Conservation (phyloP, 1,140 invertebrate species). For the Drosophila orosa region DNA sequence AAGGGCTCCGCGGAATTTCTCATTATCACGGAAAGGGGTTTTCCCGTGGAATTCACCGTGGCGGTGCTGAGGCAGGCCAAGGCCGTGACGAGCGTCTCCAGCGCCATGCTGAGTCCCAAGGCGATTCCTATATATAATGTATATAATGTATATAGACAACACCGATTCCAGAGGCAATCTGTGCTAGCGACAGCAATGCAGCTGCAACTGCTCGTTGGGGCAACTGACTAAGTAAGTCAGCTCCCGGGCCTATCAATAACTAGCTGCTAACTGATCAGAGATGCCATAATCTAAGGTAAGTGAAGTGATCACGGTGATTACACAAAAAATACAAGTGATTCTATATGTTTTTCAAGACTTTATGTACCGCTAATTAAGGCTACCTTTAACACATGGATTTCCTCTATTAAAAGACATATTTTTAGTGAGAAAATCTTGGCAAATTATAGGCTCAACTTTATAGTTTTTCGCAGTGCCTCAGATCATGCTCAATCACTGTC, state of each 20-base stretch:
- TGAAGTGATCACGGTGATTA: constrained; percentile 15
- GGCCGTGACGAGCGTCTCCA: constrained; percentile 65
- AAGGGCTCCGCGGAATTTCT: constrained; percentile 51
- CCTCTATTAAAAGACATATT: not conserved
- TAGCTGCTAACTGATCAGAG: constrained; percentile 11
- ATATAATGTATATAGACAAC: not conserved
- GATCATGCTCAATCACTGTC: constrained; percentile 6
- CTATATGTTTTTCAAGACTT: not conserved
- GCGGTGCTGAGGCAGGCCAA: constrained; percentile 63
- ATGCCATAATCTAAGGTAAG: constrained; percentile 2
- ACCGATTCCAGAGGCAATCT: constrained; percentile 4
- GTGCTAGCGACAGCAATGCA: constrained; percentile 34
- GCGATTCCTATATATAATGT: not conserved
- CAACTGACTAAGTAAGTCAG: constrained; percentile 18
- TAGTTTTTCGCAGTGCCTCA: not conserved
- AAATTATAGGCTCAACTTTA: no score
- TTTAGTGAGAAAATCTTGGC: not conserved
- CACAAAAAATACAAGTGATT: no score
- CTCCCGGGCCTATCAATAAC: constrained; percentile 7
- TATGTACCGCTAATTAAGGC: not conserved
- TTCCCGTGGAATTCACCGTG: constrained; percentile 15
- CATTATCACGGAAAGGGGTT: constrained; percentile 39
- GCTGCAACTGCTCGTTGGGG: constrained; percentile 14
- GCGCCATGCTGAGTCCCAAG: constrained; percentile 36
- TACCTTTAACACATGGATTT: not conserved